Evolutionary conservation across 2,797 vertebrate species (phyloP).

Genomic region (Falco naumanni): DNA sequence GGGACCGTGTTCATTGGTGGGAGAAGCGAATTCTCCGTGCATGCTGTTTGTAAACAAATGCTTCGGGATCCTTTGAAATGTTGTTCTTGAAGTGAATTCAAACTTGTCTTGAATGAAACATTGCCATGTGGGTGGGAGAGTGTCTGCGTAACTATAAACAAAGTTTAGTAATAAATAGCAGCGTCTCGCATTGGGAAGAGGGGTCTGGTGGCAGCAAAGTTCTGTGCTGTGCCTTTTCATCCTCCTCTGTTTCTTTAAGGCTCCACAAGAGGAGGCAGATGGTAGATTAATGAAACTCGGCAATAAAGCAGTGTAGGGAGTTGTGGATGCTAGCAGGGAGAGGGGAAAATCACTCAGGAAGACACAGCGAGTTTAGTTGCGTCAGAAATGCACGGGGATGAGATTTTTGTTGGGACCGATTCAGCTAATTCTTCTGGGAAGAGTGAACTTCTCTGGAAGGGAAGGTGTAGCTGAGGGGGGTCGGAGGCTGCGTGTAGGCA

Average conservation of each 20-base stretch:
- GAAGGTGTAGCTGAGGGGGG: background rate
- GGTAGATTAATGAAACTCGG: background rate
- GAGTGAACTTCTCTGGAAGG: background rate
- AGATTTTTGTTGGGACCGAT: background rate
- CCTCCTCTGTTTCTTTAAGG: slow-evolving; percentile 7
- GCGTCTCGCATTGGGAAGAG: background rate
- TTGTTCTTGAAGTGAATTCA: slow-evolving; percentile 61
- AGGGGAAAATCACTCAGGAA: background rate
- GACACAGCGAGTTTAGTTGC: background rate
- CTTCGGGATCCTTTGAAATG: slow-evolving; percentile 58
- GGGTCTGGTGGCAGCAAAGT: slow-evolving; percentile 37
- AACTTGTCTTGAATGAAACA: slow-evolving; percentile 48
- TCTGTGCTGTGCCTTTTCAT: slow-evolving; percentile 17
- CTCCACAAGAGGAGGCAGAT: background rate
- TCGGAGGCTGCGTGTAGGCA: fast-evolving
- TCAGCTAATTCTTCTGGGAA: background rate
- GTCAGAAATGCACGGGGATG: background rate
- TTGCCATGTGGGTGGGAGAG: slow-evolving; percentile 50
- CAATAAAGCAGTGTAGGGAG: background rate
- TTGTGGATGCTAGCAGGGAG: background rate
- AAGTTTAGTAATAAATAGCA: slow-evolving; percentile 48
- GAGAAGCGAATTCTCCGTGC: slow-evolving; percentile 4
- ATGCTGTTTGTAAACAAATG: slow-evolving; percentile 66
- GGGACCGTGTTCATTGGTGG: background rate
- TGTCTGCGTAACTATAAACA: slow-evolving; percentile 18